Conservation (phyloP, 2,888 invertebrate species). For the Halictus ligatus region DNA sequence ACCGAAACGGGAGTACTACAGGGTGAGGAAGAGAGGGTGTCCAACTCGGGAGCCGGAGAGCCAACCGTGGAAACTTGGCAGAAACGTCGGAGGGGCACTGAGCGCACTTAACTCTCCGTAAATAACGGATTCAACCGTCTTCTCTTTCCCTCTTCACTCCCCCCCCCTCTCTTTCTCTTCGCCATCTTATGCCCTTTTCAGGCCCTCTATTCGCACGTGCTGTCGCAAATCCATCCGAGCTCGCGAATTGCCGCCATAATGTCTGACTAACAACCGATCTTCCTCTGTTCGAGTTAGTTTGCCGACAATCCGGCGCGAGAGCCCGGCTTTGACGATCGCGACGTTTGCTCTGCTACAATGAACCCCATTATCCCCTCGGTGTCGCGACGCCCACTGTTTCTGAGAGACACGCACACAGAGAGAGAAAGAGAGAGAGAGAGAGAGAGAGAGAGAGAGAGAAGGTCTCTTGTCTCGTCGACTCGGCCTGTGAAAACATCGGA, state of each 20-base stretch:
- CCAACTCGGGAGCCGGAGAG: conserved; percentile 56
- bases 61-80: conserved; percentile 35
- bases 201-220: neutral
- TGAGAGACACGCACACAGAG: neutral
- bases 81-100: conserved; percentile 37
- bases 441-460: neutral
- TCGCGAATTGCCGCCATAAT: conserved; percentile 59
- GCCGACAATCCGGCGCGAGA: conserved; percentile 21
- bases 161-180: neutral
- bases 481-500: conserved; percentile 28
- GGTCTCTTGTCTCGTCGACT: conserved; percentile 19
- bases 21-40: conserved; percentile 18
- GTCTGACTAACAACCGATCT: conserved; percentile 55
- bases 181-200: conserved; percentile 6
- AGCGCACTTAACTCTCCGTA: conserved; percentile 64
- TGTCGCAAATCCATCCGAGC: conserved; percentile 53
- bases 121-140: conserved; percentile 63
- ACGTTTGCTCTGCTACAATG: conserved; percentile 51
- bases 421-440: neutral
- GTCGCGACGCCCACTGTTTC: conserved; percentile 16
- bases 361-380: conserved; percentile 38
- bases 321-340: conserved; percentile 39
- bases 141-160: neutral
- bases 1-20: neutral
- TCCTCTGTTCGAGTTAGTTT: conserved; percentile 57